These are phyloP conservation scores for Oncorhynchus mykiss DNA, from an alignment of 2,113 vertebrate species.

Conservation along the genomic window DNA sequence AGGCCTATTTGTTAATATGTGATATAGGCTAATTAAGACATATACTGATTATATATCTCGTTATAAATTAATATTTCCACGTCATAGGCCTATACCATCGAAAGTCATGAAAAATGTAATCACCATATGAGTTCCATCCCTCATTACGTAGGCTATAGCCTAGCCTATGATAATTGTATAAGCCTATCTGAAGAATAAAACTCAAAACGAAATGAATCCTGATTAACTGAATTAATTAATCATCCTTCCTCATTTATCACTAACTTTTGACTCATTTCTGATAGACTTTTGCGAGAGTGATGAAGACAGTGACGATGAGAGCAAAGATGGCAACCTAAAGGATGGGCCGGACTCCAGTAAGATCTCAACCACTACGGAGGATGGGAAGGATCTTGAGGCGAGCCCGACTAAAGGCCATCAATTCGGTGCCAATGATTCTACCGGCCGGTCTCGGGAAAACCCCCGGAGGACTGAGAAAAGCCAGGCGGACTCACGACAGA, in stretches of 20 bases:
- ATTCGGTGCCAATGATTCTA: slow-evolving; percentile 62
- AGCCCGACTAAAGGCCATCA: slow-evolving; percentile 75
- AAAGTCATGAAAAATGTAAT: background rate
- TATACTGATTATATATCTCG: background rate
- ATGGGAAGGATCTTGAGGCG: slow-evolving; percentile 79
- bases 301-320: slow-evolving; percentile 92
- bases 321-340: slow-evolving; percentile 83
- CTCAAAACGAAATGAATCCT: background rate
- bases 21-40: background rate
- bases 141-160: background rate
- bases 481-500: slow-evolving; percentile 88
- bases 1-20: background rate
- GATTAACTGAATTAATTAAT: too few species aligned
- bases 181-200: background rate
- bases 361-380: slow-evolving; percentile 88
- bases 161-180: background rate
- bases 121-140: background rate
- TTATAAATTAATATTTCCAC: background rate
- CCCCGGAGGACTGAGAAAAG: slow-evolving; percentile 77
- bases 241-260: background rate
- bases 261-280: background rate
- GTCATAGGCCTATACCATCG: background rate
- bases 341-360: slow-evolving; percentile 85
- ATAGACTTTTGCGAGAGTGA: slow-evolving; percentile 92
- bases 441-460: slow-evolving; percentile 72